phyloP scores from a whole-genome alignment of 2,113 vertebrate species.

The Megaceryle maxima region DNA sequence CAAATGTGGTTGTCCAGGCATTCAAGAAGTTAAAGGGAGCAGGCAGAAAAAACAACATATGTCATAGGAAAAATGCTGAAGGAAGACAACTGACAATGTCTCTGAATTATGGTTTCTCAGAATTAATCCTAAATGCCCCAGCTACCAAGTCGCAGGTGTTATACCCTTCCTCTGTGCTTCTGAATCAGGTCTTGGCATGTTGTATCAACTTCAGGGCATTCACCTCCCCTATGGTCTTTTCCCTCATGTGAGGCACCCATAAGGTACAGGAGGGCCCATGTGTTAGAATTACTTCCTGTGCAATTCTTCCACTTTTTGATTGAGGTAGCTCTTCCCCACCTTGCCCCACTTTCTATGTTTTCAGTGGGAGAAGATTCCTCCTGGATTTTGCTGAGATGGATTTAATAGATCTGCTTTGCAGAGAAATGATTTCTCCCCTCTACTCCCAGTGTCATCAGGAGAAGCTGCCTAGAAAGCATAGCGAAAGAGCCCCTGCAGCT shows the following conservation, averaged over 20 bases:
- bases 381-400: not conserved
- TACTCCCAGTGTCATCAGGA: not conserved
- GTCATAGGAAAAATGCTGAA: not conserved
- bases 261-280: not conserved
- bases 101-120: not conserved
- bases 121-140: not conserved
- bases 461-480: not conserved
- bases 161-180: not conserved
- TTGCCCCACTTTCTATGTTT: not conserved
- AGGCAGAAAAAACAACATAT: not conserved
- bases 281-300: not conserved
- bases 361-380: not conserved
- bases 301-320: not conserved
- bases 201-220: not conserved
- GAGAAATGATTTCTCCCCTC: not conserved
- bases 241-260: not conserved
- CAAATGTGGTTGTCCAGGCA: not conserved
- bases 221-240: not conserved
- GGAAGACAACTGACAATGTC: not conserved
- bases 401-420: not conserved
- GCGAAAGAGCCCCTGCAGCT: not conserved
- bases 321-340: fast-evolving
- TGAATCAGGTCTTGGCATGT: not conserved
- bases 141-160: not conserved
- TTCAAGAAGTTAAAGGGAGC: not conserved